Evolutionary conservation across 2,888 invertebrate species (phyloP).

Genomic region (Lithophane leautieri): DNA sequence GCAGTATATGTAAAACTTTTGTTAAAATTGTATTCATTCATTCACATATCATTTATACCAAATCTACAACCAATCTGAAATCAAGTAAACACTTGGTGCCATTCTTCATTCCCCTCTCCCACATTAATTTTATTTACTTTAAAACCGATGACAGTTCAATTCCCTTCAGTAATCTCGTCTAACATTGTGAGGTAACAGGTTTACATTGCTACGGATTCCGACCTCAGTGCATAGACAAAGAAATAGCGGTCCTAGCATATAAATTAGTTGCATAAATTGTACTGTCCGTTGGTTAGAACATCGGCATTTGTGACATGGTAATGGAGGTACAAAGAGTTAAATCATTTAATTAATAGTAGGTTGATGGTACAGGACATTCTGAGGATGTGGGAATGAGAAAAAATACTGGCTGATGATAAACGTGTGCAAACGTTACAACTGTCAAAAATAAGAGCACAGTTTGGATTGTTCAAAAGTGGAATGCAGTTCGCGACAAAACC

Average conservation of each 20-base stretch:
- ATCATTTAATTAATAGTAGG: background rate
- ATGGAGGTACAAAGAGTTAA: background rate
- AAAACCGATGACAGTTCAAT: slow-evolving; percentile 42
- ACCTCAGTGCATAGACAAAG: slow-evolving; percentile 54
- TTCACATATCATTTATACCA: background rate
- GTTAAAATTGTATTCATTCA: too few relatives aligned
- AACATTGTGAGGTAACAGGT: slow-evolving; percentile 55
- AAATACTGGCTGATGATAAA: background rate
- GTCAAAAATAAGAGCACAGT: background rate
- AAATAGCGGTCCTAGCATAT: slow-evolving; percentile 45
- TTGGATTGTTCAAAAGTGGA: slow-evolving; percentile 5
- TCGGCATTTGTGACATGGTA: slow-evolving; percentile 31
- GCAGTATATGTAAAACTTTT: too few relatives aligned
- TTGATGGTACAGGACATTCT: too few relatives aligned
- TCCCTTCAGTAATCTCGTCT: slow-evolving; percentile 39
- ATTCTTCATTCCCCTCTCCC: background rate
- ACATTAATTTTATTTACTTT: slow-evolving; percentile 2
- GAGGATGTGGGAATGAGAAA: background rate
- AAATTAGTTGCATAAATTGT: slow-evolving; percentile 49
- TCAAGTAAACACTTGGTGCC: background rate
- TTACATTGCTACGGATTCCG: slow-evolving; percentile 63
- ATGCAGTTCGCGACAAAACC: background rate
- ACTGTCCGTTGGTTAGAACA: background rate
- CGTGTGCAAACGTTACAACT: background rate
- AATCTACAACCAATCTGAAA: background rate